Percentiles rank a stretch among this genome's conserved stretches.
Evolutionary conservation across 2,113 vertebrate species (phyloP).

Genomic region (Petrocephalus zakoni): DNA sequence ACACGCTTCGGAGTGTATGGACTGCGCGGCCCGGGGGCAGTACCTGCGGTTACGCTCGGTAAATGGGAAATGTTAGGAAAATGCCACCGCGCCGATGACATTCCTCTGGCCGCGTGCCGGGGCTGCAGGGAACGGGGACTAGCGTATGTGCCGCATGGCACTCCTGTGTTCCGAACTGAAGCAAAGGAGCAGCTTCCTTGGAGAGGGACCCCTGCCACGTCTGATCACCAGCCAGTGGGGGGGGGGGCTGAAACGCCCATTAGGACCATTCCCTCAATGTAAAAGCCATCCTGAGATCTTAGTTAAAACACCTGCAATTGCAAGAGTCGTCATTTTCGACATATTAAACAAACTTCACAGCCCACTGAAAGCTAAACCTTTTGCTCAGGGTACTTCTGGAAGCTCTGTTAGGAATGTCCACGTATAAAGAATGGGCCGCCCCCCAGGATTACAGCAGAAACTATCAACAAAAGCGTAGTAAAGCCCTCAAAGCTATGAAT

Average conservation of each 20-base stretch:
- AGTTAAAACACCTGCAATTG: not conserved
- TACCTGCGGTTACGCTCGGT: not conserved
- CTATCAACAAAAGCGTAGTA: not conserved
- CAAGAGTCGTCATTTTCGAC: not conserved
- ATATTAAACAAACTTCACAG: not conserved
- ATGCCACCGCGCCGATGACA: not conserved
- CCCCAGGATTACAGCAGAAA: not conserved
- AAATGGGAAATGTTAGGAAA: constrained; percentile 18
- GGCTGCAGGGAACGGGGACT: not conserved
- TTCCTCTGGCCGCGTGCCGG: not conserved
- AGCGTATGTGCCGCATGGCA: not conserved
- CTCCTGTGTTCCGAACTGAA: not conserved
- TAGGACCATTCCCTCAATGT: not conserved
- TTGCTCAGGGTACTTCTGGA: not conserved
- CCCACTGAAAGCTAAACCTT: not conserved
- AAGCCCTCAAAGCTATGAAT: not conserved
- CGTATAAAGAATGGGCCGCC: not conserved
- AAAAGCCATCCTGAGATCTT: not conserved
- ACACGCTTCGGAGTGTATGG: constrained; percentile 8
- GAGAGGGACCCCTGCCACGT: not conserved
- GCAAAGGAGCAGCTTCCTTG: not conserved
- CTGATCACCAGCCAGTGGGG: not conserved
- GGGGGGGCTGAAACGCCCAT: not conserved
- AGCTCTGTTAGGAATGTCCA: not conserved
- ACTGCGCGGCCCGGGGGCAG: not conserved